Base-by-base conservation (phyloP, 2,113 vertebrate genomes). In the Sisor rabdophorus region DNA sequence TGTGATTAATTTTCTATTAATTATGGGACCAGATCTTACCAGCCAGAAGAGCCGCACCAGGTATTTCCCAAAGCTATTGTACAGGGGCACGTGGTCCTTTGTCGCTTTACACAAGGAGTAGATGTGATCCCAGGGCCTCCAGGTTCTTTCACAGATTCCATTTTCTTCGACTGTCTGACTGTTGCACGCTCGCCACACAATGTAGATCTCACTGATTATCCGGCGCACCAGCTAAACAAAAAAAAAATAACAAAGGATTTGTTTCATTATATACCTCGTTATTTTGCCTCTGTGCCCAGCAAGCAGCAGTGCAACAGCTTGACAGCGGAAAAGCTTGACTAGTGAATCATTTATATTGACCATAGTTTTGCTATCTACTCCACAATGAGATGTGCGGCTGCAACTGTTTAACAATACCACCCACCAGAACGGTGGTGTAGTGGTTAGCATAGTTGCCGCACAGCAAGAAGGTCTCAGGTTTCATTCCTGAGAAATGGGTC, bases 41-140 rank as follows among this genome's bases (percentile, higher is more conserved):
- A 98, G 98, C 96, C 96, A 98, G 83, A 92, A 94, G 44, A 98
- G 93, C 85, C 86, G 94, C 72, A 98, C 91, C 10, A 95, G 22
- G 0, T 98, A 98, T 87, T 99, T 98, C 78, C 96, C 96, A 65
- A 90, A 94, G 83, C 59, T 89, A 80, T 98, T 99, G 84, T 94
- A 98, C 13, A 95, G 87, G 0, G 96, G 95, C 73, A 89, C 59
- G 2, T 95, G 94, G 16, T 88, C 94, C 48, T 87, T 92, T 13
- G 67, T 84, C 54, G 85, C 91, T 84, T 95, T 96, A 87, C 93
- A 98, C 15, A 95, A 88, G 0, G 96, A 92, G 84, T 96, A 98
- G 84, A 99, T 94, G 78, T 97, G 96, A 61, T 95, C 94, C 97
- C 96, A 98, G 17, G 96, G 97, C 64, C 87, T 96, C 97, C 96